A percentile compares a stretch with the other conserved stretches of the same genome.
These are phyloP conservation scores for Anabas testudineus DNA, from an alignment of 2,797 vertebrate species.

Conservation along the genomic window DNA sequence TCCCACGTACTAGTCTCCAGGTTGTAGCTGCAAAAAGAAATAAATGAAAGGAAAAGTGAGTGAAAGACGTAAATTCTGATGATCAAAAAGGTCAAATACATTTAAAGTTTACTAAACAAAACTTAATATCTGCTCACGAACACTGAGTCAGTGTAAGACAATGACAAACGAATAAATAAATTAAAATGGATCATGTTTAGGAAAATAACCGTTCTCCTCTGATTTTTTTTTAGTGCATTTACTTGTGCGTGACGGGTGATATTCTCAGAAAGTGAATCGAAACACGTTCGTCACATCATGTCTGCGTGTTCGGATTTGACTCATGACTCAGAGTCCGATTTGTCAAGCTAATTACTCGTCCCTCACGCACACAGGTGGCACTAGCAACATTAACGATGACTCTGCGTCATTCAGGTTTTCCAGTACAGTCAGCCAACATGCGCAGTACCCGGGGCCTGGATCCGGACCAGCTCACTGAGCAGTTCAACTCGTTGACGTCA, in stretches of 20 bases:
- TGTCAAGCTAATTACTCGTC: neutral
- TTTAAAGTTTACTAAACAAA: no score
- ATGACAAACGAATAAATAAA: no score
- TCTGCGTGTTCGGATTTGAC: neutral
- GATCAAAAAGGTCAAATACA: no score
- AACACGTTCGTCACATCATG: neutral
- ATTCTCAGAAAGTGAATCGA: neutral
- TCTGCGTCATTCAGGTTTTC: neutral
- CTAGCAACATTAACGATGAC: neutral
- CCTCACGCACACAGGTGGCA: neutral
- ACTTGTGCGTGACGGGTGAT: neutral
- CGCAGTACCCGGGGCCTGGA: no score
- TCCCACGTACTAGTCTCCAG: constrained; percentile 91
- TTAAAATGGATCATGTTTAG: neutral
- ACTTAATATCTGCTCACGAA: no score
- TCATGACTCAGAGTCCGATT: neutral
- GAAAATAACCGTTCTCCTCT: neutral
- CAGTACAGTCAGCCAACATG: neutral
- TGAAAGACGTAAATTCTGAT: no score
- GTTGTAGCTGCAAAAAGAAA: constrained; percentile 85
- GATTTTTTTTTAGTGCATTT: neutral
- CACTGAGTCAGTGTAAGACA: no score
- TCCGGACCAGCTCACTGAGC: no score
- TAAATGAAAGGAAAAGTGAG: no score
- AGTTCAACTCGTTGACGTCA: no score